A percentile compares a stretch with the other conserved stretches of the same genome.
Evolutionary conservation across 2,797 vertebrate genomes (phyloP).

Genomic region (Tinamus major): DNA sequence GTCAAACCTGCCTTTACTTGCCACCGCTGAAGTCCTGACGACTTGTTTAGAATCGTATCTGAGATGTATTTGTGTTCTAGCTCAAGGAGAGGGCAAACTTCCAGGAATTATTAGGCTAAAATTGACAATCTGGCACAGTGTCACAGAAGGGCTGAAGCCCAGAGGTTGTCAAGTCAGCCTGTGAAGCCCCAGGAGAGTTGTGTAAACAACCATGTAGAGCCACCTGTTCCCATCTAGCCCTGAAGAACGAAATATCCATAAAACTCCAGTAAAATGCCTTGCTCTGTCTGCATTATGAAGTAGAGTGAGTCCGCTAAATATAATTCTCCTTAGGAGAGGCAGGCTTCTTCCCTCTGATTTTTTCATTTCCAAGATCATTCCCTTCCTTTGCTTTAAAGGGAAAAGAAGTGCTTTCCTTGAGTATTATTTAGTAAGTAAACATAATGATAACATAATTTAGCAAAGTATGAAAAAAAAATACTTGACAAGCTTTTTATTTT

Average conservation of each 20-base stretch:
- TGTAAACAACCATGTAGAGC: background rate
- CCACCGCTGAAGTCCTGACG: background rate
- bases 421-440: background rate
- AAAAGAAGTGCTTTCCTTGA: background rate
- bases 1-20: background rate
- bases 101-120: background rate
- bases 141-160: background rate
- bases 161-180: conserved; percentile 2
- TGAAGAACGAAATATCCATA: background rate
- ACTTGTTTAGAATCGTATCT: background rate
- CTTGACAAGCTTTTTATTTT: conserved; percentile 21
- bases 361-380: background rate
- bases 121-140: background rate
- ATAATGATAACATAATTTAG: background rate
- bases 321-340: background rate
- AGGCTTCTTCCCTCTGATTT: background rate
- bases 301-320: background rate
- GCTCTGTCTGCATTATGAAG: background rate
- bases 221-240: conserved; percentile 27
- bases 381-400: conserved; percentile 12
- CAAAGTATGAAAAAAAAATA: conserved; percentile 8
- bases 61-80: background rate
- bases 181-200: background rate
- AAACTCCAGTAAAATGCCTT: conserved; percentile 1
- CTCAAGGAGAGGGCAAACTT: background rate